phyloP scores from a whole-genome alignment of 2,113 vertebrate species.

The Egretta garzetta region DNA sequence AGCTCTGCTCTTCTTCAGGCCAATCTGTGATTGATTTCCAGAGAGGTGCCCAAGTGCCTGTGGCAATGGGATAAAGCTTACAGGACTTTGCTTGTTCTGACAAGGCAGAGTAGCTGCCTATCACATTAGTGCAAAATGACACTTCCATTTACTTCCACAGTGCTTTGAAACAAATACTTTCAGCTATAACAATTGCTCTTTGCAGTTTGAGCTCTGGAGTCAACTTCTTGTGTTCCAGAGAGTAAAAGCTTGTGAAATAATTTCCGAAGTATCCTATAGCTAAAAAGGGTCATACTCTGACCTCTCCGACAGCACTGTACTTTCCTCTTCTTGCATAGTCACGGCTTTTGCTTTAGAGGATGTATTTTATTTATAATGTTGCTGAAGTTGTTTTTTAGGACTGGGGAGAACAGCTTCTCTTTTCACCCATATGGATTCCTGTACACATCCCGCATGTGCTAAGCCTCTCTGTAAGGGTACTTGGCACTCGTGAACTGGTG shows the following conservation, averaged over 20 bases:
- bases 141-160: constrained; percentile 78
- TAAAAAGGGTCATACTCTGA: neutral
- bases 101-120: constrained; percentile 78
- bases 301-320: neutral
- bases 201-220: constrained; percentile 65
- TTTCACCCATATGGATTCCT: neutral
- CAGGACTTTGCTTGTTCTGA: constrained; percentile 80
- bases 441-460: neutral
- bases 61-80: constrained; percentile 85
- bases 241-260: constrained; percentile 62
- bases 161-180: constrained; percentile 80
- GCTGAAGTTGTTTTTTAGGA: neutral
- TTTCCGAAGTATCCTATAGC: constrained; percentile 70
- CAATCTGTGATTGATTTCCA: constrained; percentile 94
- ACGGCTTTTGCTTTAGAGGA: neutral
- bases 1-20: constrained; percentile 77
- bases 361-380: neutral
- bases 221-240: constrained; percentile 69
- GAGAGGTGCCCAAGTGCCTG: constrained; percentile 84
- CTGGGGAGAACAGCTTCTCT: neutral
- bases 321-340: neutral
- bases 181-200: constrained; percentile 78
- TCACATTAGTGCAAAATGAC: constrained; percentile 89
- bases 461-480: neutral
- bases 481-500: neutral